Conservation (phyloP, 1,140 invertebrate genomes). For the Nasonia longicornis region DNA sequence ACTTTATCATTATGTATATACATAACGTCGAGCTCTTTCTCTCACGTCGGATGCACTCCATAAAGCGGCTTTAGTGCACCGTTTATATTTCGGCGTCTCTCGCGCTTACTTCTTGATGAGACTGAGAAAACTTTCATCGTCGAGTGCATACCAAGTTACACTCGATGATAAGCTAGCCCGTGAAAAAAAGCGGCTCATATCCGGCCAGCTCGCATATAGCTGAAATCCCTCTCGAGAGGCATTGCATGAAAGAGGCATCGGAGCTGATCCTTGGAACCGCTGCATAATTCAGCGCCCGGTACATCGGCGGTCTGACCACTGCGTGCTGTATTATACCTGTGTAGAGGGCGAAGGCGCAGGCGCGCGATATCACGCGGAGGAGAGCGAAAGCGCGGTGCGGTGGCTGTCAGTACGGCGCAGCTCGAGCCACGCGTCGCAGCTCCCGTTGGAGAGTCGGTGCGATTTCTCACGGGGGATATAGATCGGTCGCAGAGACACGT, state of each 20-base stretch:
- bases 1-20: not conserved
- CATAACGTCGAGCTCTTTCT: not conserved
- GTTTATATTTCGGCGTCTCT: not conserved
- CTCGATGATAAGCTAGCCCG: too few relatives aligned
- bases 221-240: too few relatives aligned
- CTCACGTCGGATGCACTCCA: not conserved
- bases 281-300: not conserved
- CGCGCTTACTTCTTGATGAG: not conserved
- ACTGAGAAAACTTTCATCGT: not conserved
- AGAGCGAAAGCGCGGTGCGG: not conserved
- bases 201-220: too few relatives aligned
- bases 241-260: too few relatives aligned
- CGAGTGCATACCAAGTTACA: too few relatives aligned
- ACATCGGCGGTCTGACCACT: too few relatives aligned
- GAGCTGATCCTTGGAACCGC: not conserved
- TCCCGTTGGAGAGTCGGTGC: not conserved
- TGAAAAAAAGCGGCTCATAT: too few relatives aligned
- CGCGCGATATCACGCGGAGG: not conserved
- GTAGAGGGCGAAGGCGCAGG: not conserved
- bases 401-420: not conserved
- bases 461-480: too few relatives aligned
- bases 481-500: not conserved
- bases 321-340: too few relatives aligned
- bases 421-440: conserved; percentile 6
- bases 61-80: not conserved